These are phyloP conservation scores for Apistogramma diplotaenia DNA, from an alignment of 2,113 vertebrate species.

Conservation along the genomic window DNA sequence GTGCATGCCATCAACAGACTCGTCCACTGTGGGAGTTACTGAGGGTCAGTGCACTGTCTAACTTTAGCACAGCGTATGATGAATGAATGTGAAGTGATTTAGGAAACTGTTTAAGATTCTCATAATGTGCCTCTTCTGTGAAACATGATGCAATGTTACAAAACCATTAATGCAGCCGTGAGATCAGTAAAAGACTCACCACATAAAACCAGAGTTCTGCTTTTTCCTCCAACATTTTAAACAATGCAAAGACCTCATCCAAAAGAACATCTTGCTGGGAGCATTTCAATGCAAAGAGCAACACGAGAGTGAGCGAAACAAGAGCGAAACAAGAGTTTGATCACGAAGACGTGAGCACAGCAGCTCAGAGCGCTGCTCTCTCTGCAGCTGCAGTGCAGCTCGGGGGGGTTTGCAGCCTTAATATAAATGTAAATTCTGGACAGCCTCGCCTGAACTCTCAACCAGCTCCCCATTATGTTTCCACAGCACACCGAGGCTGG, in stretches of 20 bases:
- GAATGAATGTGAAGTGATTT: background rate
- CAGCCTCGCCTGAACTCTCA: conserved; percentile 46
- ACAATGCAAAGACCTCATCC: background rate
- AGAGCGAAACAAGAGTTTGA: conserved; percentile 8
- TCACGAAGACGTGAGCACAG: conserved; percentile 23
- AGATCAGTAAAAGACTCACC: background rate
- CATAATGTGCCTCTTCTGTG: background rate
- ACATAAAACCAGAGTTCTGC: background rate
- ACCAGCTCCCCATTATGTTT: conserved; percentile 40
- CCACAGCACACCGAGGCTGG: conserved; percentile 12
- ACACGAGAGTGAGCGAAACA: background rate
- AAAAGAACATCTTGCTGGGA: background rate
- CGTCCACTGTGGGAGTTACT: background rate
- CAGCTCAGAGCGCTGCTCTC: conserved; percentile 4
- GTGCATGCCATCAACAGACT: background rate
- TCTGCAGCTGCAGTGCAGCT: conserved; percentile 41
- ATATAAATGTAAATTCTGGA: conserved; percentile 65
- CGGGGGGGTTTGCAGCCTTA: conserved; percentile 12
- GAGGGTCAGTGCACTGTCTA: background rate
- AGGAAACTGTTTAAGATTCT: background rate
- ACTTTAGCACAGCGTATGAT: background rate
- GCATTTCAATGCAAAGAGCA: background rate
- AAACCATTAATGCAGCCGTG: background rate
- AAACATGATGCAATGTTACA: background rate
- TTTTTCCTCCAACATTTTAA: background rate